A percentile compares a stretch with the other conserved stretches of the same genome.
Conservation (phyloP, 2,797 vertebrate species). For the Toxotes lorentzi region DNA sequence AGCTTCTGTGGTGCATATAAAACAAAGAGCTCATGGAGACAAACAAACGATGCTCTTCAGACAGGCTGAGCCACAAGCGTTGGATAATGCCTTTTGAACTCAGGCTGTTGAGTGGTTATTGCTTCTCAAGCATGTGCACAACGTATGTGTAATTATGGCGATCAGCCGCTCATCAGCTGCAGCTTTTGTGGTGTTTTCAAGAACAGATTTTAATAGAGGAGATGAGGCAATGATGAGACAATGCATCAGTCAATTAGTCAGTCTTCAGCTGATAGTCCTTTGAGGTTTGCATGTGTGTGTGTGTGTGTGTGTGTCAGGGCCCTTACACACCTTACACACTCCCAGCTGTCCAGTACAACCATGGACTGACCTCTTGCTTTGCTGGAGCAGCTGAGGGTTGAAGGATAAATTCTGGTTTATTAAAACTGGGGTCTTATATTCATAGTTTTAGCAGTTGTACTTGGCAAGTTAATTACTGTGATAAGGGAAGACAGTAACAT, state of each 20-base stretch:
- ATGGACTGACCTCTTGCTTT: background rate
- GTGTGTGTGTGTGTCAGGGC: background rate
- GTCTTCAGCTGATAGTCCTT: background rate
- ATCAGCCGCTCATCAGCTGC: constrained; percentile 24
- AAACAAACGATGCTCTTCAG: background rate
- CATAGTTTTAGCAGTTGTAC: background rate
- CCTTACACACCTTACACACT: background rate
- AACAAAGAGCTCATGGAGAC: background rate
- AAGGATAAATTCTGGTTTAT: background rate
- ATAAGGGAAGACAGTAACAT: background rate
- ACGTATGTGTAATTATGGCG: constrained; percentile 6
- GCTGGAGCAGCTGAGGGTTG: background rate
- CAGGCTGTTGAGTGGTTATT: background rate
- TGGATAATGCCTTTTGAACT: background rate
- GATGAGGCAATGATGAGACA: background rate
- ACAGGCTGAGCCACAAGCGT: background rate
- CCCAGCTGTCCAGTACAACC: background rate
- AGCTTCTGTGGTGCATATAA: background rate
- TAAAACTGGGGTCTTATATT: background rate
- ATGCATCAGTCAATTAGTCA: background rate
- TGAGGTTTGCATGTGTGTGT: background rate
- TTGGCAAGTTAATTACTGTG: background rate
- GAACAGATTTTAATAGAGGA: background rate
- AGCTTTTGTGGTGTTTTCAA: constrained; percentile 10
- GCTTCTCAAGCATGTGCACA: constrained; percentile 16